Evolutionary conservation across 2,113 vertebrate species (phyloP), one percentile per base, ranked within the genome.

Genomic region (Tachycineta bicolor): DNA sequence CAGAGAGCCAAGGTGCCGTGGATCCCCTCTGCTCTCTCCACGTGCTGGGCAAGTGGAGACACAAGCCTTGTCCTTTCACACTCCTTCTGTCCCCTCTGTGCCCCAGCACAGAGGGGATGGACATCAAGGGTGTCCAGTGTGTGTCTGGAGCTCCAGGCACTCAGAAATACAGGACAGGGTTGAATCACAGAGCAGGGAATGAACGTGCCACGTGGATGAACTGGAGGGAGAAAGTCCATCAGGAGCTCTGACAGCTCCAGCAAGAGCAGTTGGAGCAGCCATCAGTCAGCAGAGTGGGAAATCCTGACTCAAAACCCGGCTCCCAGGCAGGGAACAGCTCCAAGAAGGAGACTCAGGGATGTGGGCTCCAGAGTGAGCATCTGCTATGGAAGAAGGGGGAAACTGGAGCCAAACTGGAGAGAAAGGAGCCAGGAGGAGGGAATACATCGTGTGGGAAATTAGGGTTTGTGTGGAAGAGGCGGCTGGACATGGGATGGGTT

Each of bases 111-210:
- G 46, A 5, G 12, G 16, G 31, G 47, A 46, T 37, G 56, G 73
- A 60, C 34, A 33, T 10, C 26, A 12, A 5, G 29, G 41, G 7
- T 25, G n/a, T 37, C 11, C 8, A 28, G 3, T 21, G 50, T 6
- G 25, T 13, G 33, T 26, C 9, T 0, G 1, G 6, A 73, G 53
- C 63, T 56, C 20, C 29, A 2, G 47, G 41, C 20, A 19, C 50
- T 31, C 2, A 1, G 56, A 59, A 74, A 70, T 9, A 16, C 44
- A 63, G 56, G 62, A 11, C 33, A 39, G 29, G 52, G 53, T n/a
- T 24, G 29, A 26, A 37, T 69, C 28, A 47, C 3, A 0, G 34
- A 76, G 73, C 47, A 68, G 52, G 50, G 50, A 75, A 50, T 39
- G 29, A 50, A 67, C 39, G 33, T 63, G 62, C 75, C 79, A 85